Evolutionary conservation across 2,113 vertebrate species (phyloP).

Genomic region (Pedionomus torquatus): DNA sequence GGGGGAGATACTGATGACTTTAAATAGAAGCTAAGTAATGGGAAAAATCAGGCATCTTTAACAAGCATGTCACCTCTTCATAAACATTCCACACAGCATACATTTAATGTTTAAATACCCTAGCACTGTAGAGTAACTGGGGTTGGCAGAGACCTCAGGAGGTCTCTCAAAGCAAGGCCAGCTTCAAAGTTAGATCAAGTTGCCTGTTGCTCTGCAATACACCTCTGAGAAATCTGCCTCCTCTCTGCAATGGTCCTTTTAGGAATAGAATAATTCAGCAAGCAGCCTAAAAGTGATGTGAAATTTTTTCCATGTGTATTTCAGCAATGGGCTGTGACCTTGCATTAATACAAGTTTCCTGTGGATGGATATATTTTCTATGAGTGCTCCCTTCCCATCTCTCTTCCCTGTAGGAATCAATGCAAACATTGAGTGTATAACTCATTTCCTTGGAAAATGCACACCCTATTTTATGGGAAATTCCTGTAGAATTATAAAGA

Average conservation of each 20-base stretch:
- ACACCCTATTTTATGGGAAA: not conserved
- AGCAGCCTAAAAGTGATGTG: not conserved
- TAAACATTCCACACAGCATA: not conserved
- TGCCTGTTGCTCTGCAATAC: not conserved
- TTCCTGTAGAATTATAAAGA: not conserved
- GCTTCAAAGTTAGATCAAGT: not conserved
- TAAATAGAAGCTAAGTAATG: not conserved
- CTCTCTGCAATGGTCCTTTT: not conserved
- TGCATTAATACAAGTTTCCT: not conserved
- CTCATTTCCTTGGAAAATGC: slow-evolving; percentile 46
- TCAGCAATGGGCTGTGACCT: not conserved
- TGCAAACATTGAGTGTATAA: not conserved
- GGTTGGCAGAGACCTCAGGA: not conserved
- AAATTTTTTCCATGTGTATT: not conserved
- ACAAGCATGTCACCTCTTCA: not conserved
- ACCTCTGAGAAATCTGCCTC: not conserved
- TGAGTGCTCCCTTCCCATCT: not conserved
- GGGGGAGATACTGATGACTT: not conserved
- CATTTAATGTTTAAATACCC: not conserved
- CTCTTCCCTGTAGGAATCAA: not conserved
- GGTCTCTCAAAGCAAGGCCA: not conserved
- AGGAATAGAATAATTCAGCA: not conserved
- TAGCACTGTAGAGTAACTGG: not conserved
- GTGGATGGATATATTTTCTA: not conserved
- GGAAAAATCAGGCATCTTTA: not conserved